Percentiles rank a stretch among this genome's conserved stretches.
Evolutionary conservation across 2,113 vertebrate genomes (phyloP).

Genomic region (Thamnaconus septentrionalis): DNA sequence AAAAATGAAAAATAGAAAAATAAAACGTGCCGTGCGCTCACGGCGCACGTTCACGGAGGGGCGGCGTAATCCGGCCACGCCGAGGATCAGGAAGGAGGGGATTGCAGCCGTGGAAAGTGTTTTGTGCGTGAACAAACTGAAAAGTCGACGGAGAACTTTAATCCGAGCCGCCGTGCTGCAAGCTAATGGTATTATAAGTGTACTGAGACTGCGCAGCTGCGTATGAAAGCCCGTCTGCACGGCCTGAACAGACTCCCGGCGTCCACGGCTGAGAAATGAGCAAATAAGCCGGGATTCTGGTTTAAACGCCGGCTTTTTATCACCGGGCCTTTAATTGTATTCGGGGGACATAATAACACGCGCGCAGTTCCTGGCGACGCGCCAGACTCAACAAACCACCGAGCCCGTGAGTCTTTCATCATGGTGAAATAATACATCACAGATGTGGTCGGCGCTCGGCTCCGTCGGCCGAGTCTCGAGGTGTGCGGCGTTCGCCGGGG

Average conservation of each 20-base stretch:
- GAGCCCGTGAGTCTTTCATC: constrained; percentile 2
- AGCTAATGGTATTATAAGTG: background rate
- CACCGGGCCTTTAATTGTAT: background rate
- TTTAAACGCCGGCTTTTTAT: background rate
- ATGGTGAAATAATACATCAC: background rate
- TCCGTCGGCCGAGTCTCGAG: no score
- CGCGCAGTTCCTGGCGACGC: background rate
- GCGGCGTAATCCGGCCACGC: no score
- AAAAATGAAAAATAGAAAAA: no score
- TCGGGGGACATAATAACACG: background rate
- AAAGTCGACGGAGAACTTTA: background rate
- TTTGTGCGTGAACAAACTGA: no score
- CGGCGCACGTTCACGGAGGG: no score
- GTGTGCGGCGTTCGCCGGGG: no score
- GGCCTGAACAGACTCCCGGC: background rate
- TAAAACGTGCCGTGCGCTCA: no score
- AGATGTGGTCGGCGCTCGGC: constrained; percentile 12
- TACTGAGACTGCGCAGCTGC: no score
- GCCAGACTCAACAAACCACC: constrained; percentile 6
- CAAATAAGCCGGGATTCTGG: background rate
- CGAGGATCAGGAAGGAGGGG: no score
- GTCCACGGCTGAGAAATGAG: background rate
- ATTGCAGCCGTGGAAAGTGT: no score
- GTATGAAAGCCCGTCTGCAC: no score
- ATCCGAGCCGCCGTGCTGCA: background rate